phyloP scores from a whole-genome alignment of 2,797 vertebrate genomes.

The Takifugu rubripes region DNA sequence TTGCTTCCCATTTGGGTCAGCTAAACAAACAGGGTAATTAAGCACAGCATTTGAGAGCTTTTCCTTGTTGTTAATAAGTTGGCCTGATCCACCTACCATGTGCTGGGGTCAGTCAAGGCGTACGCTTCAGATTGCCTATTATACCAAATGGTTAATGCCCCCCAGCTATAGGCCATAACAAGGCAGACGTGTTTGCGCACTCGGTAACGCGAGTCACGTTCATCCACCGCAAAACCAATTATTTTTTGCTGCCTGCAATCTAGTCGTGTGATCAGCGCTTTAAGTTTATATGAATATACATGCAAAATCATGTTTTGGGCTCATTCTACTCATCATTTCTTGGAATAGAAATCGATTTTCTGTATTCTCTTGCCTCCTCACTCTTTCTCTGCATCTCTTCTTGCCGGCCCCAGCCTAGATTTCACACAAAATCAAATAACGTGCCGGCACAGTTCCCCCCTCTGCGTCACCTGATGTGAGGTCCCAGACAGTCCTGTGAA shows the following conservation, averaged over 20 bases:
- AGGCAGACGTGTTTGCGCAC: constrained; percentile 39
- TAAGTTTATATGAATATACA: constrained; percentile 31
- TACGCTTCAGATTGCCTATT: constrained; percentile 59
- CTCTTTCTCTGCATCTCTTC: constrained; percentile 14
- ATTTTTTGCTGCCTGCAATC: constrained; percentile 43
- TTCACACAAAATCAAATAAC: constrained; percentile 9
- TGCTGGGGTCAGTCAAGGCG: constrained; percentile 13
- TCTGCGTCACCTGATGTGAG: constrained; percentile 12
- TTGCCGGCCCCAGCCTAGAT: constrained; percentile 10
- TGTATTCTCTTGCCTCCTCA: constrained; percentile 14
- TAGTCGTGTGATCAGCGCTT: constrained; percentile 39
- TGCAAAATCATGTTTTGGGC: constrained; percentile 34
- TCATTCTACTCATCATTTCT: constrained; percentile 21
- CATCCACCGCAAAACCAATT: constrained; percentile 64
- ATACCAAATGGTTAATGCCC: constrained; percentile 64
- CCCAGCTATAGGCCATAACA: constrained; percentile 43
- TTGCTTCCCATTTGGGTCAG: constrained; percentile 43
- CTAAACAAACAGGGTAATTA: constrained; percentile 72
- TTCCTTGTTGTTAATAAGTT: constrained; percentile 57
- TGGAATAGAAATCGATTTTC: constrained; percentile 58
- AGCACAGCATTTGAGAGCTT: constrained; percentile 60
- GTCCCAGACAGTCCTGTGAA: constrained; percentile 21
- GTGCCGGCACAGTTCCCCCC: constrained; percentile 12
- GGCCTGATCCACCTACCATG: constrained; percentile 46
- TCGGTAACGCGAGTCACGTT: constrained; percentile 48